phyloP scores from a whole-genome alignment of 2,888 invertebrate species.

The Caradrina kadenii region DNA sequence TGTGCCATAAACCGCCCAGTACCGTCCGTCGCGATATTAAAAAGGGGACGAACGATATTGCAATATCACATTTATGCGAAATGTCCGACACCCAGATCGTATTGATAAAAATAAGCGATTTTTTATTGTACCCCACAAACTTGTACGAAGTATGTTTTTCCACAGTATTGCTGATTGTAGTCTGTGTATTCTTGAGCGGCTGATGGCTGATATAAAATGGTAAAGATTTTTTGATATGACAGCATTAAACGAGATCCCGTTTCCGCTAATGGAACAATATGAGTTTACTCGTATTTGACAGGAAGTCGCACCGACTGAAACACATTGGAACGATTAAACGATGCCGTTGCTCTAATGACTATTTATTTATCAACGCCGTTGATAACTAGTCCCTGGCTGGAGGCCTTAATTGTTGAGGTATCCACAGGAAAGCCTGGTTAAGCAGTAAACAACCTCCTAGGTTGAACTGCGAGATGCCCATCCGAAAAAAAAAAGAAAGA shows the following conservation, averaged over 20 bases:
- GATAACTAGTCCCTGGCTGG: too few relatives aligned
- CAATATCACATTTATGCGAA: constrained; percentile 91
- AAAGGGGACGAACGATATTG: constrained; percentile 90
- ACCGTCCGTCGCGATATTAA: constrained; percentile 90
- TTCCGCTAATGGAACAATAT: constrained; percentile 28
- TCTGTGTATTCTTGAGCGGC: constrained; percentile 58
- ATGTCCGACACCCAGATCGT: constrained; percentile 90
- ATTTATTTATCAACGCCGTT: neutral
- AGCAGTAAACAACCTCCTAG: too few relatives aligned
- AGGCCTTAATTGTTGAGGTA: too few relatives aligned
- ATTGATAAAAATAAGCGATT: constrained; percentile 91
- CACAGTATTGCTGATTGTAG: constrained; percentile 71
- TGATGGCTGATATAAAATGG: constrained; percentile 57
- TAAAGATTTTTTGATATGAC: constrained; percentile 46
- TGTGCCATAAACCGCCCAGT: constrained; percentile 89
- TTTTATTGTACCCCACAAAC: constrained; percentile 87
- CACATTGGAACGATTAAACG: constrained; percentile 6
- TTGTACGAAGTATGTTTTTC: constrained; percentile 72
- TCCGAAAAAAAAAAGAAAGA: too few relatives aligned
- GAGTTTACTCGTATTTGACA: constrained; percentile 13
- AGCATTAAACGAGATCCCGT: constrained; percentile 34
- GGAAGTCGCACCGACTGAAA: constrained; percentile 26
- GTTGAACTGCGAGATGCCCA: too few relatives aligned
- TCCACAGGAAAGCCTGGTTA: too few relatives aligned
- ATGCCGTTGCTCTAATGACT: neutral